These are phyloP conservation scores for Chionomys nivalis DNA, from an alignment of 2,113 vertebrate species.

Conservation along the genomic window DNA sequence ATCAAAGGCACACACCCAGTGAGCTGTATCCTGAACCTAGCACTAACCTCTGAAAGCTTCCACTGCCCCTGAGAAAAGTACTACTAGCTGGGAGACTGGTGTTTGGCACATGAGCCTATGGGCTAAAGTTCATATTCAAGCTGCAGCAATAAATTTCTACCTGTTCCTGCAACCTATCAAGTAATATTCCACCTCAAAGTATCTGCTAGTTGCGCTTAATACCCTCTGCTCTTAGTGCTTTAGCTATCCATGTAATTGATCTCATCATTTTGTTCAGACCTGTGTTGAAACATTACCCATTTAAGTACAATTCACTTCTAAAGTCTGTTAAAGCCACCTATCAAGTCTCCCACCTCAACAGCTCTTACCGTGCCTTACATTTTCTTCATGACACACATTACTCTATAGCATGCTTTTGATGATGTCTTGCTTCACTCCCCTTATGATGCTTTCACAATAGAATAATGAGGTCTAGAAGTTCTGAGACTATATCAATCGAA, in stretches of 20 bases:
- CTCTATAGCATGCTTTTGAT: neutral
- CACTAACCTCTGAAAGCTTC: neutral
- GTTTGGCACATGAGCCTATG: neutral
- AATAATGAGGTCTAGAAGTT: neutral
- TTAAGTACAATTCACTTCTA: neutral
- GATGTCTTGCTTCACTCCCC: neutral
- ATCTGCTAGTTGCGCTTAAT: neutral
- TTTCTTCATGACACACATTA: conserved; percentile 30
- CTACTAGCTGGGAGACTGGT: neutral
- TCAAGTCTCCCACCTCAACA: neutral
- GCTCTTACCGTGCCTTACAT: neutral
- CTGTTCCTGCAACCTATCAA: neutral
- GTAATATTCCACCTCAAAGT: neutral
- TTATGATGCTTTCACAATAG: neutral
- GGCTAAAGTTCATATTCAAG: neutral
- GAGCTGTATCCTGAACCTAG: neutral
- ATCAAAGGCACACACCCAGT: neutral
- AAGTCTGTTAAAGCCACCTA: conserved; percentile 5
- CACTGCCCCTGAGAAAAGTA: neutral
- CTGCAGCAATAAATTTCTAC: neutral
- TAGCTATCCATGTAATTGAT: neutral
- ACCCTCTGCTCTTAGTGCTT: neutral
- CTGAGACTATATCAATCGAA: neutral
- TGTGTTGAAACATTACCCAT: conserved; percentile 25
- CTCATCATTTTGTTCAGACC: conserved; percentile 13